These are phyloP conservation scores for Diplodus puntazzo DNA, from an alignment of 2,797 vertebrate genomes.

Conservation along the genomic window DNA sequence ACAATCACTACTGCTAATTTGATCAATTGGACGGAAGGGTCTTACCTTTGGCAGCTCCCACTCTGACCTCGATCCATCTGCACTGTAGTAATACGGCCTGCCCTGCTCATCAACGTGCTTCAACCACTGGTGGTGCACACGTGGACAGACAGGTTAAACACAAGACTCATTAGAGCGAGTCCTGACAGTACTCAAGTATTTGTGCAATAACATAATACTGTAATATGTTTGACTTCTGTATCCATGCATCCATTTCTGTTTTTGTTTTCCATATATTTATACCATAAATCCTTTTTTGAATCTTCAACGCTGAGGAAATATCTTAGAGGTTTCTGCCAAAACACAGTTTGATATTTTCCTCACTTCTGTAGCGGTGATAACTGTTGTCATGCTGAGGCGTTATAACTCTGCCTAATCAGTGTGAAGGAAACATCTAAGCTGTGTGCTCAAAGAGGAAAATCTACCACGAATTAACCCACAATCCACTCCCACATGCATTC, in stretches of 20 bases:
- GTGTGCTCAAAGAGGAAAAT: background rate
- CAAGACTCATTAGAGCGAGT: background rate
- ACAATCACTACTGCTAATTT: background rate
- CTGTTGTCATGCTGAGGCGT: background rate
- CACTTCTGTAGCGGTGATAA: background rate
- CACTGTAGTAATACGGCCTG: conserved; percentile 95
- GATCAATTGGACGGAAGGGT: too few relatives aligned
- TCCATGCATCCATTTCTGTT: background rate
- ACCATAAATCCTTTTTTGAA: background rate
- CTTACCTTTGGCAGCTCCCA: conserved; percentile 98
- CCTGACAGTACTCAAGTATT: background rate
- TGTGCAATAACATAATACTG: background rate
- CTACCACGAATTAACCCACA: conserved; percentile 6
- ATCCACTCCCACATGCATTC: conserved; percentile 10
- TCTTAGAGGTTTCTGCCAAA: background rate
- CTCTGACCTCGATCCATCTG: conserved; percentile 95
- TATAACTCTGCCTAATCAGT: background rate
- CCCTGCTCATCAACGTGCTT: conserved; percentile 96
- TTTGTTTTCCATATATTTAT: background rate
- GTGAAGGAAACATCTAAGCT: conserved; percentile 2
- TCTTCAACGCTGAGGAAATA: background rate
- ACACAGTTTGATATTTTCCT: background rate
- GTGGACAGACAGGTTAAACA: conserved; percentile 28
- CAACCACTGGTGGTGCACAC: conserved; percentile 89
- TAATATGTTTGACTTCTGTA: background rate